Conservation (phyloP, 2,797 vertebrate genomes). For the Catostomus latipinnis region DNA sequence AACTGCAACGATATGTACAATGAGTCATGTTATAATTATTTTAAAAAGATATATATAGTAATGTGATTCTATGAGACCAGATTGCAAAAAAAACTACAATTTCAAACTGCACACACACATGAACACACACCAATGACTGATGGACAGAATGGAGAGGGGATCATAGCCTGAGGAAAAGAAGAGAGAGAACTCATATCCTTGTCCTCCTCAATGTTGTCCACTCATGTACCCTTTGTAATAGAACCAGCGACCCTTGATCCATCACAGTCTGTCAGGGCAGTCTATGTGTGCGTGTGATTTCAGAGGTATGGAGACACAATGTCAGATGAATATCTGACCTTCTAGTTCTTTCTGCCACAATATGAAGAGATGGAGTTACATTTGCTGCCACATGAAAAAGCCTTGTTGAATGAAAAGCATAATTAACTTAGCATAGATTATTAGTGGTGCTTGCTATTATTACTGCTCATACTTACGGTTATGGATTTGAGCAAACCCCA, state of each 20-base stretch:
- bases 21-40: too few species aligned
- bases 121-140: too few species aligned
- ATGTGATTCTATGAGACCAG: too few species aligned
- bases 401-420: slow-evolving; percentile 15
- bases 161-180: slow-evolving; percentile 49
- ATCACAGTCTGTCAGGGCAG: slow-evolving; percentile 74
- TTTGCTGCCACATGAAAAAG: slow-evolving; percentile 8
- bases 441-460: background rate
- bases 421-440: slow-evolving; percentile 47
- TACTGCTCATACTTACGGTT: background rate
- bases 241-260: slow-evolving; percentile 72
- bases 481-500: background rate
- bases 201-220: slow-evolving; percentile 47
- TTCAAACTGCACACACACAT: background rate
- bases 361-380: slow-evolving; percentile 26
- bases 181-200: slow-evolving; percentile 54
- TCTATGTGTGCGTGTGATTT: slow-evolving; percentile 34
- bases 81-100: too few species aligned
- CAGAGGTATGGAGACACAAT: background rate
- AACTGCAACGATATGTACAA: too few species aligned
- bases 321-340: slow-evolving; percentile 45
- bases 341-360: slow-evolving; percentile 27
- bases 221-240: slow-evolving; percentile 57
- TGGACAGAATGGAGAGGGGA: slow-evolving; percentile 41
- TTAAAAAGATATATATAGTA: too few species aligned